Evolutionary conservation across 2,113 vertebrate genomes (phyloP), one percentile per base, ranked within the genome.

Genomic region (Dasyornis broadbenti): DNA sequence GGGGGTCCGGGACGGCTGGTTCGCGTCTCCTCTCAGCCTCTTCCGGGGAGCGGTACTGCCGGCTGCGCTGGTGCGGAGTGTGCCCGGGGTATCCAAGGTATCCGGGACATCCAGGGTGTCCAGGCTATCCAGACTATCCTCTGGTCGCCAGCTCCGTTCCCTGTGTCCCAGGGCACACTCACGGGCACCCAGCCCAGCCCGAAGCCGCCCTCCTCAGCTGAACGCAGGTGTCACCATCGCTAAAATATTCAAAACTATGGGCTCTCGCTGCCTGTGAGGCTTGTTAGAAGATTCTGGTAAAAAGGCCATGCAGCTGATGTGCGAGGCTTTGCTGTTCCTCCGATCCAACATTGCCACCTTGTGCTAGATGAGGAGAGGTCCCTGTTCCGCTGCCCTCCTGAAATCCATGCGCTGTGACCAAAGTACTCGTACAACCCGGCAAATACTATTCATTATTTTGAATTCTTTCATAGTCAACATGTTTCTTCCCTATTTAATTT

Each of bases 1-100:
- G 11, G 35, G 8, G 3, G 5, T 1, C 1, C 2, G 0, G 6
- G 10, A 0, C 0, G 4, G 1, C 10, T 3, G 47, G 66, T 82
- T 86, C 47, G 81, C 8, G 47, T 12, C 52, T 6, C 3, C 47
- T 26, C 9, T 76, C 37, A 0, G 71, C 9, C 11, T 0, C 7
- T 5, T 53, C 37, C 18, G 54, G 54, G 18, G 12, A 53, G 45
- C 9, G 54, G 26, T 17, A 0, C 11, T 18, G 35, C 14, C 11
- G 10, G 13, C 27, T 21, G 16, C 15, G 37, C 69, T 5, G 40
- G 15, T 9, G 23, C 7, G 19, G 23, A 24, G 0, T 2, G n/a
- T 16, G 50, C 21, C n/a, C 21, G 17, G 24, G 4, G 2, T 12
- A 3, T 17, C 39, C 57, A 3, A 3, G 9, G n/a, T 10, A 16